Evolutionary conservation across 1,140 invertebrate species (phyloP), one percentile per base, ranked within the genome.

Genomic region (Musca domestica): DNA sequence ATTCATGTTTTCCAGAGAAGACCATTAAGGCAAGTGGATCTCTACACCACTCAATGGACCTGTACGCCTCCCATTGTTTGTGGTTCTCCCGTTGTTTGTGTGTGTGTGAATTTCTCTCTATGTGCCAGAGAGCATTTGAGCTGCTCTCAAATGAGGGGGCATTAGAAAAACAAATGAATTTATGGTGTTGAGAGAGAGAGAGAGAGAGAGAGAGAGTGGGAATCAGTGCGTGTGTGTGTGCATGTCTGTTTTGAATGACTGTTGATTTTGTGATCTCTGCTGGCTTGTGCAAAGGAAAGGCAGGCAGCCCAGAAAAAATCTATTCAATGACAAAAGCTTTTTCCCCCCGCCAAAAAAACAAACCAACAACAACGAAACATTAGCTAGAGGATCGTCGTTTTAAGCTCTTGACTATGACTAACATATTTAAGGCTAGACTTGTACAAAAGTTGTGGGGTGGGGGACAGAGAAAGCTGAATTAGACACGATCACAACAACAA

Each of bases 101-200:
- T 66, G 20, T 19, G 19, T 25, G 34, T 25, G 23, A n/a, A 22
- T n/a, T n/a, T n/a, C n/a, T n/a, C n/a, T n/a, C n/a, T 27, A 20
- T 54, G 49, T 46, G 30, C n/a, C n/a, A 41, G 23, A 10, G 64
- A 30, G 49, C 30, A 41, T 34, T 15, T 34, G 25, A 7, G 19
- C 34, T 30, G 27, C 27, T 30, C 27, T 30, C 27, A 30, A 30
- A 30, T 30, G 27, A 12, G 27, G 48, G 46, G 46, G 41, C 46
- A 68, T 68, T 68, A 68, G 67, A 64, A 68, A 68, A 63, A 34
- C 49, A 47, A 58, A 27, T 34, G 56, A 41, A 5, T 41, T 41
- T 30, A n/a, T n/a, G n/a, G 27, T 10, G 12, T 12, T 41, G 10
- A 41, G 10, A n/a, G n/a, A n/a, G n/a, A n/a, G n/a, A n/a, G n/a